phyloP scores from a whole-genome alignment of 2,797 vertebrate species.

The Tragelaphus oryx region DNA sequence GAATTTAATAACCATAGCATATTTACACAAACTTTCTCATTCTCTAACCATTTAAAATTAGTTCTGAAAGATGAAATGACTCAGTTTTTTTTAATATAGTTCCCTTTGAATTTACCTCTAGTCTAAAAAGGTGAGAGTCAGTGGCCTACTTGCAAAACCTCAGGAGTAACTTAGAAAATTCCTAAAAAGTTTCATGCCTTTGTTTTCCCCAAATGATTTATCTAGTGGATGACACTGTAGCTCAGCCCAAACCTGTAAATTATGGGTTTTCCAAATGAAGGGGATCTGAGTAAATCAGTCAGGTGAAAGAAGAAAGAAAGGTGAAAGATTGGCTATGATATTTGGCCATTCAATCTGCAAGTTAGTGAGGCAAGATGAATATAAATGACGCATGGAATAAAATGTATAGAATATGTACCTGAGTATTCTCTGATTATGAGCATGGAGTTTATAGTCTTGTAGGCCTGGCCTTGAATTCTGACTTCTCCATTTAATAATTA shows the following conservation, averaged over 20 bases:
- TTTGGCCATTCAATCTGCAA: constrained; percentile 51
- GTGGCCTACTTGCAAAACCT: not conserved
- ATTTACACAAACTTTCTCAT: constrained; percentile 65
- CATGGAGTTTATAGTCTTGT: not conserved
- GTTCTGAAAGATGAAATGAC: constrained; percentile 40
- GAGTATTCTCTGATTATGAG: constrained; percentile 22
- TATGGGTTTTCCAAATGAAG: constrained; percentile 52
- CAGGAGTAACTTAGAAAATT: not conserved
- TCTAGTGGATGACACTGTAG: not conserved
- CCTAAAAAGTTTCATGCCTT: not conserved
- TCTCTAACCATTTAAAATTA: constrained; percentile 68
- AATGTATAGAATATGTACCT: constrained; percentile 43
- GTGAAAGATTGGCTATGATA: not conserved
- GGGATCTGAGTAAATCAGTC: constrained; percentile 10
- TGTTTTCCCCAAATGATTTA: not conserved
- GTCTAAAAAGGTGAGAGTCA: not conserved
- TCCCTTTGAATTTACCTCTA: not conserved
- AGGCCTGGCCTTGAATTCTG: not conserved
- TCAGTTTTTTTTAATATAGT: constrained; percentile 43
- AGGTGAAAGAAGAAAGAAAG: constrained; percentile 6
- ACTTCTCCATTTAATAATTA: not conserved
- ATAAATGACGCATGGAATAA: constrained; percentile 56
- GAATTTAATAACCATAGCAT: constrained; percentile 66
- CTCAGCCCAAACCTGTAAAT: constrained; percentile 52
- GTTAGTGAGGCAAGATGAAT: constrained; percentile 52